Conservation (phyloP, 2,888 invertebrate genomes). For the Lepidochrysops patricia region DNA sequence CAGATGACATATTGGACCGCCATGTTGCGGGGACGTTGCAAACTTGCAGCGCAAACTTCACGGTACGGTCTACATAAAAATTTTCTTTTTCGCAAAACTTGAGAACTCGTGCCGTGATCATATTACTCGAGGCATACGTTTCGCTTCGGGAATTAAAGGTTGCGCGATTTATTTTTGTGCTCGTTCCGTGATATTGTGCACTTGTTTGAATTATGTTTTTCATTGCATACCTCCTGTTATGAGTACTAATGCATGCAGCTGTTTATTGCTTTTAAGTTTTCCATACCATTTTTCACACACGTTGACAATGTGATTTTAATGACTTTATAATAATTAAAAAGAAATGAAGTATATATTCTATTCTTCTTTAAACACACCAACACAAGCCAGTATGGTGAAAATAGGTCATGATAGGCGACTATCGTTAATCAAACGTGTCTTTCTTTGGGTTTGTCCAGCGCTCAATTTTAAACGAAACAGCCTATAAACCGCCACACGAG, state of each 20-base stretch:
- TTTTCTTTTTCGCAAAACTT: constrained; percentile 28
- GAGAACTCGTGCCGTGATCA: background rate
- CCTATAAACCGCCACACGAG: background rate
- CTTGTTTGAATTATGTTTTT: constrained; percentile 1
- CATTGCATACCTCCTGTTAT: background rate
- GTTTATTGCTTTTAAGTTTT: background rate
- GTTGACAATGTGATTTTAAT: too few species aligned
- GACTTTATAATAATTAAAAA: too few species aligned
- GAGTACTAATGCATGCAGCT: background rate
- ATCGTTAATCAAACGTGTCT: background rate
- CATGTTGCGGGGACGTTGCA: constrained; percentile 50
- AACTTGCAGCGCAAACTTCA: constrained; percentile 61
- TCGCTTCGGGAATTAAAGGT: background rate
- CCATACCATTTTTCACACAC: background rate
- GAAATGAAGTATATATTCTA: too few species aligned
- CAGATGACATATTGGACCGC: constrained; percentile 58
- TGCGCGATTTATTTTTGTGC: background rate
- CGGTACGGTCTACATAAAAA: constrained; percentile 46
- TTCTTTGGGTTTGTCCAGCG: background rate
- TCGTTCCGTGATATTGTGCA: background rate
- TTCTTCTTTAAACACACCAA: background rate
- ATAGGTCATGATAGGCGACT: background rate
- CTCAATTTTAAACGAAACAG: background rate
- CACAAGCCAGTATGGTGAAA: background rate
- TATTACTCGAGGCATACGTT: constrained; percentile 4